Evolutionary conservation across 1,140 invertebrate genomes (phyloP).

Genomic region (Odontomachus brunneus): DNA sequence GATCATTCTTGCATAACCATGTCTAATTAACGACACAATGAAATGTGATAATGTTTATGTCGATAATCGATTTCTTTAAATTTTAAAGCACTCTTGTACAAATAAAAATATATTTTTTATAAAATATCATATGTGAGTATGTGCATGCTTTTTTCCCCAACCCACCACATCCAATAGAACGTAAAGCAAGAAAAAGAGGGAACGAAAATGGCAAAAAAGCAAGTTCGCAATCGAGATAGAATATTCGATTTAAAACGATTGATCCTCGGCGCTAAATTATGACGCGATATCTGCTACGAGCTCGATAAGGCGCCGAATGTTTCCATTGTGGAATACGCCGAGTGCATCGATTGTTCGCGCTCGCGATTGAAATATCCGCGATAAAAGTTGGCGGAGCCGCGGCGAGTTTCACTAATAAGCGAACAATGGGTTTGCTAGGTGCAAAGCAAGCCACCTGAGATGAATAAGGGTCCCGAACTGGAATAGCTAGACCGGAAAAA

Average conservation of each 20-base stretch:
- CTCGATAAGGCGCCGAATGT: slow-evolving; percentile 49
- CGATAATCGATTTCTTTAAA: no score
- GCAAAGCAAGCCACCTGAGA: slow-evolving; percentile 43
- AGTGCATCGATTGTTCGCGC: slow-evolving; percentile 40
- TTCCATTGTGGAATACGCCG: slow-evolving; percentile 15
- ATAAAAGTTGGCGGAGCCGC: slow-evolving; percentile 36
- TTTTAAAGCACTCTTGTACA: slow-evolving; percentile 42
- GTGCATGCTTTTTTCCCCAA: neutral
- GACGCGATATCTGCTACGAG: slow-evolving; percentile 35
- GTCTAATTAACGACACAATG: slow-evolving; percentile 29
- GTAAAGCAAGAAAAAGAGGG: no score
- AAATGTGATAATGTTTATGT: slow-evolving; percentile 43
- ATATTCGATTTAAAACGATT: slow-evolving; percentile 30
- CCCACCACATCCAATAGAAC: neutral
- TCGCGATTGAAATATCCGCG: slow-evolving; percentile 28
- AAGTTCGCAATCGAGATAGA: slow-evolving; percentile 13
- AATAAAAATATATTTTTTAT: slow-evolving; percentile 36
- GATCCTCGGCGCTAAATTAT: slow-evolving; percentile 23
- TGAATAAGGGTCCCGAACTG: slow-evolving; percentile 44
- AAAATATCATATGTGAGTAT: neutral
- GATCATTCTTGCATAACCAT: no score
- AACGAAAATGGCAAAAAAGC: no score
- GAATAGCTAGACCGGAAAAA: slow-evolving; percentile 58
- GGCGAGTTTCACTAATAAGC: slow-evolving; percentile 53
- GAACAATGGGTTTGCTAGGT: slow-evolving; percentile 27